Evolutionary conservation across 1,140 invertebrate genomes (phyloP).

Genomic region (Lepidurus arcticus): DNA sequence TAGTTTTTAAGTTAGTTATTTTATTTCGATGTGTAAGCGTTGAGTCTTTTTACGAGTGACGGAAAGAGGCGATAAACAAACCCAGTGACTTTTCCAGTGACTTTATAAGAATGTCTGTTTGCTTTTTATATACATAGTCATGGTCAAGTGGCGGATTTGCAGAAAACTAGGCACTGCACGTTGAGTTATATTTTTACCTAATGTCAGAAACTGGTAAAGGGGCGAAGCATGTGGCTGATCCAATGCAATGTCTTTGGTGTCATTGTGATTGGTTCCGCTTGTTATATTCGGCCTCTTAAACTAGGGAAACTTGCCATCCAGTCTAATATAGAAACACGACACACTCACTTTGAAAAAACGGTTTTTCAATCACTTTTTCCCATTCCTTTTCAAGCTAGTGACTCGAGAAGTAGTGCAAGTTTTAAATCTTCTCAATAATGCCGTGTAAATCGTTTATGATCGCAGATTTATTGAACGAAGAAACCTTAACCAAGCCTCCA

Average conservation of each 20-base stretch:
- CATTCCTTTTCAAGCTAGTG: neutral
- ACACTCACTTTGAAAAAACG: neutral
- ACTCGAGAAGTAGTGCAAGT: neutral
- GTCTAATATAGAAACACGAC: conserved; percentile 5
- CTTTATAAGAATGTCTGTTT: neutral
- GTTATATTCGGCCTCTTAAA: neutral
- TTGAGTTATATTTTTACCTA: neutral
- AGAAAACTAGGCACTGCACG: neutral
- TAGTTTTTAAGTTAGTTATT: neutral
- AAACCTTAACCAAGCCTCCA: neutral
- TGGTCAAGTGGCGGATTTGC: neutral
- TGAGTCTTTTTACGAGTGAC: neutral
- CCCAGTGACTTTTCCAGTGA: conserved; percentile 7
- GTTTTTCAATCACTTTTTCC: neutral
- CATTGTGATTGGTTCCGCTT: neutral
- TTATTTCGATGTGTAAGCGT: neutral
- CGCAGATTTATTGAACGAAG: neutral
- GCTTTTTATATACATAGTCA: conserved; percentile 8
- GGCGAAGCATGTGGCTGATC: neutral
- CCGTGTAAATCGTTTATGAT: conserved; percentile 6
- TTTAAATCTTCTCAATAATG: neutral
- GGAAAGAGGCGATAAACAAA: neutral
- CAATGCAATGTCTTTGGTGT: conserved; percentile 13
- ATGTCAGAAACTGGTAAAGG: neutral
- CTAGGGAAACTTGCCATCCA: conserved; percentile 10